Percentiles rank a stretch among this genome's conserved stretches.
phyloP scores from a whole-genome alignment of 2,113 vertebrate genomes.

The Atractosteus spatula region DNA sequence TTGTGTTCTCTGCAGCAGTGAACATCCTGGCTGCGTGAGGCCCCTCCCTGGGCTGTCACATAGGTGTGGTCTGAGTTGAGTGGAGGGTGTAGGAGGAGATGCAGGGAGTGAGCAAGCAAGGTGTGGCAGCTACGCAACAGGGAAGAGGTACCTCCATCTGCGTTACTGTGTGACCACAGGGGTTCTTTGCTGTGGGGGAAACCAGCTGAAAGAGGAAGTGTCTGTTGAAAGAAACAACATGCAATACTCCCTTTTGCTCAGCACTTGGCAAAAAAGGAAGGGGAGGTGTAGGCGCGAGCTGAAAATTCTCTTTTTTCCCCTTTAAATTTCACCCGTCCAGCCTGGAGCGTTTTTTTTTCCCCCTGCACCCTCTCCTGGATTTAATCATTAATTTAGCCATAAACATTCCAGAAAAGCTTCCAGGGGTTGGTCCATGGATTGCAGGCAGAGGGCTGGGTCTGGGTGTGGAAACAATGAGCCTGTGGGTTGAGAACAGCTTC shows the following conservation, averaged over 20 bases:
- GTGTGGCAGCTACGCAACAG: constrained; percentile 41
- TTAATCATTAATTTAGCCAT: no score
- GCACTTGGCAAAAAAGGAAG: no score
- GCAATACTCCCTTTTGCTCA: background rate
- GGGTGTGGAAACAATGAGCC: no score
- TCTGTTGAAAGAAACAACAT: background rate
- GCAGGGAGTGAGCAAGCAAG: constrained; percentile 33
- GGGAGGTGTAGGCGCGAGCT: no score
- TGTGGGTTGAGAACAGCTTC: no score
- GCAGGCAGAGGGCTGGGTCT: no score
- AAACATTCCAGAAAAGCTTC: no score
- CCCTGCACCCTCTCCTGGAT: no score
- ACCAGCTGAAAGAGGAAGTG: background rate
- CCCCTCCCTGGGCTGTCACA: constrained; percentile 38
- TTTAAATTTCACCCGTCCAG: no score
- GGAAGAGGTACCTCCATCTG: constrained; percentile 15
- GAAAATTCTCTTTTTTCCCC: no score
- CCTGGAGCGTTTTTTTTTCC: no score
- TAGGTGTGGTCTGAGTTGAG: constrained; percentile 22
- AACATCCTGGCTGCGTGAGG: constrained; percentile 44
- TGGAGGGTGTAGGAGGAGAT: constrained; percentile 22
- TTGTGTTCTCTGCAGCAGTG: constrained; percentile 35
- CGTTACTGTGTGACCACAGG: constrained; percentile 30
- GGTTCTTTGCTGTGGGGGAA: background rate
- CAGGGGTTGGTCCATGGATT: no score